A percentile compares a stretch with the other conserved stretches of the same genome.
These are phyloP conservation scores for Pelochelys cantorii DNA, from an alignment of 2,797 vertebrate genomes.

Conservation along the genomic window DNA sequence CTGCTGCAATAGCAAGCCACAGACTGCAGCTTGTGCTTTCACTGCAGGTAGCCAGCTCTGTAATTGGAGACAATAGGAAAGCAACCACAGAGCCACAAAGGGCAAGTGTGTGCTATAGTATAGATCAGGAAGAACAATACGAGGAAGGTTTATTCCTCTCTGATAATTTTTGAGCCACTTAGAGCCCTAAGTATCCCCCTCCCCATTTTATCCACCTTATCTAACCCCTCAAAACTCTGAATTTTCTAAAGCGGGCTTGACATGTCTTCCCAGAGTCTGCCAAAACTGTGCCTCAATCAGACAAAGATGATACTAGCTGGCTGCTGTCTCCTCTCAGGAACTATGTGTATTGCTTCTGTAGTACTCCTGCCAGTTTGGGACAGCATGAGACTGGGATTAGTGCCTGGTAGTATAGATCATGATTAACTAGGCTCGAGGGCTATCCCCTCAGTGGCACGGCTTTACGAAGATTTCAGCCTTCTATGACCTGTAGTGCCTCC, in stretches of 20 bases:
- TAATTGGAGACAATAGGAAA: constrained; percentile 10
- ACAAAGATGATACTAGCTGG: background rate
- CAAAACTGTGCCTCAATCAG: background rate
- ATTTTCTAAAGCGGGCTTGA: background rate
- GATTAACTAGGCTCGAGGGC: background rate
- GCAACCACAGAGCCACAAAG: background rate
- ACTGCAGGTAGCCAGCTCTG: background rate
- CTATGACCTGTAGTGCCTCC: background rate
- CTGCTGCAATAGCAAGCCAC: background rate
- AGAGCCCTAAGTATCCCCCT: background rate
- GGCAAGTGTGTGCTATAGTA: background rate
- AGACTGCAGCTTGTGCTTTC: background rate
- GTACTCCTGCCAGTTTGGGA: background rate
- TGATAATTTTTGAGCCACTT: background rate
- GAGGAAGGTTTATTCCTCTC: background rate
- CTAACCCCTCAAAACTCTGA: background rate
- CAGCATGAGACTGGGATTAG: background rate
- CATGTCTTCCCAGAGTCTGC: background rate
- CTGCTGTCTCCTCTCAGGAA: background rate
- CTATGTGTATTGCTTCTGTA: background rate
- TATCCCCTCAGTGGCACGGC: background rate
- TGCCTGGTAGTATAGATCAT: background rate
- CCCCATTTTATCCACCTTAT: background rate
- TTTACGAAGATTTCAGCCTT: background rate
- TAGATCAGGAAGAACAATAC: background rate